Base-by-base conservation (phyloP, 2,797 vertebrate genomes). In the Rhinophrynus dorsalis region DNA sequence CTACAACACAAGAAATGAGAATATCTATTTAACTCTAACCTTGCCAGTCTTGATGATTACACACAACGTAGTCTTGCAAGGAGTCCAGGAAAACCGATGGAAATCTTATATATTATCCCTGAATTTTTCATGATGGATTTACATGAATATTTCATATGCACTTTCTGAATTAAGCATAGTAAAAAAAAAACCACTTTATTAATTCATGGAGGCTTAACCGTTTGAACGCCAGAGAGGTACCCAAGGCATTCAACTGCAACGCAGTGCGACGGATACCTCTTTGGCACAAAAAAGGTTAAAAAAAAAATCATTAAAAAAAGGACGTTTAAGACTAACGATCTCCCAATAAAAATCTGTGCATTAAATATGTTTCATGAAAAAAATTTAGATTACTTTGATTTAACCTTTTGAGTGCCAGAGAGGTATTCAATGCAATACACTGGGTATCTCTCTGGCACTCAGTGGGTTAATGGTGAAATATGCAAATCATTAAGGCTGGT, bases 121-220 rank as follows among this genome's bases (percentile, higher is more conserved):
- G 52, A 61, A 69, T 69, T 24, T 69, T 69, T 69, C 17, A 72
- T 65, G 60, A 63, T 15, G 42, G 60, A 48, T 72, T 57, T 47
- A 1, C 13, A 64, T 72, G 10, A 72, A 72, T 72, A 64, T 50
- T 72, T 64, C 2, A 73, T 66, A 35, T 2, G 7, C 4, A 44
- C 35, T 63, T 64, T 51, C 69, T 50, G 60, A 42, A 73, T 65
- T 73, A 66, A 59, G 54, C 40, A 66, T 52, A 23, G 40, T 3
- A 61, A 50, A 59, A n/a, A n/a, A n/a, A n/a, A 42, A 56, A 66
- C 48, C 52, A 56, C 32, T 42, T 73, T 59, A 73, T 48, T 73
- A 65, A 65, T 73, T 73, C 15, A 73, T 73, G 35, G n/a, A 6
- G 54, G 1, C 24, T 58, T 73, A 57, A 72, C n/a, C n/a, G n/a